Conservation (phyloP, 2,888 invertebrate genomes). For the Atrina japonica region DNA sequence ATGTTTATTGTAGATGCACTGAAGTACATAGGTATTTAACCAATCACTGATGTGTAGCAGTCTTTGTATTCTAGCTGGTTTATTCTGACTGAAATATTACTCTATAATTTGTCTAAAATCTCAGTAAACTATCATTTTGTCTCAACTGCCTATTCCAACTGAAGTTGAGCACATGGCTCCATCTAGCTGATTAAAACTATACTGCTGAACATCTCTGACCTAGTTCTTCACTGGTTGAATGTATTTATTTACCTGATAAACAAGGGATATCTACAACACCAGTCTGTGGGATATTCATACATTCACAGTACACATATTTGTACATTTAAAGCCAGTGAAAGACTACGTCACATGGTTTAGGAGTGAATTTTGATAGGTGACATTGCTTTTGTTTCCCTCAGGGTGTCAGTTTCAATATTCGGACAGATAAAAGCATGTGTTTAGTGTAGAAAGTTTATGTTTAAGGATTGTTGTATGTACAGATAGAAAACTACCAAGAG, state of each 20-base stretch:
- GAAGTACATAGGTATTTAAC: no score
- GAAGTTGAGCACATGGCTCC: neutral
- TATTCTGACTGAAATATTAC: no score
- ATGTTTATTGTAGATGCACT: neutral
- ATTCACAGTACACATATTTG: no score
- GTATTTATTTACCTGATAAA: constrained; percentile 19
- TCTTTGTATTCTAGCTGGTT: no score
- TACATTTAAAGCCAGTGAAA: neutral
- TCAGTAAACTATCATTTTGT: no score
- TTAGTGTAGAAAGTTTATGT: constrained; percentile 1
- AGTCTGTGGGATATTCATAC: neutral
- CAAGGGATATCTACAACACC: neutral
- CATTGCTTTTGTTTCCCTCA: constrained; percentile 3
- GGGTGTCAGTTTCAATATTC: neutral
- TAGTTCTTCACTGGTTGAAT: constrained; percentile 5
- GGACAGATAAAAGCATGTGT: constrained; percentile 9
- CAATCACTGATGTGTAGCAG: no score
- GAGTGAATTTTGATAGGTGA: neutral
- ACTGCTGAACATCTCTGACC: constrained; percentile 8
- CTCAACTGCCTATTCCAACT: no score
- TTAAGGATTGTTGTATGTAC: neutral
- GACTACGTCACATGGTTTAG: no score
- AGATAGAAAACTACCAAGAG: neutral
- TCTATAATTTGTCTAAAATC: no score
- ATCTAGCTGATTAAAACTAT: neutral